These are phyloP conservation scores for Portunus trituberculatus DNA, from an alignment of 1,140 invertebrate genomes.

Conservation along the genomic window DNA sequence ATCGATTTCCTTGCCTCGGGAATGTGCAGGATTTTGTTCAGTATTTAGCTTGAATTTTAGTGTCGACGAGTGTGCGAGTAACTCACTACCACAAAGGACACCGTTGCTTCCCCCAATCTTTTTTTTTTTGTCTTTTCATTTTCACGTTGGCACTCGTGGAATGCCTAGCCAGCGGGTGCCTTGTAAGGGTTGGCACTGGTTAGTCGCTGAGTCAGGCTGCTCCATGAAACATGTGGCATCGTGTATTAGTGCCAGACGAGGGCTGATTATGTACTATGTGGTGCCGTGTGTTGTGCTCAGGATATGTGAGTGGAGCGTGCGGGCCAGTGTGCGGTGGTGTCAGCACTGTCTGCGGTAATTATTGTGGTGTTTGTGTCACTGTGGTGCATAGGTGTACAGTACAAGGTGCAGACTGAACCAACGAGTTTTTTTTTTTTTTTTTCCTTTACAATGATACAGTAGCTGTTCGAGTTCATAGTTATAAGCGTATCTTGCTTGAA, in stretches of 20 bases:
- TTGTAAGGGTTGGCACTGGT: slow-evolving; percentile 70
- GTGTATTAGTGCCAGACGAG: slow-evolving; percentile 34
- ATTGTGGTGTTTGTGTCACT: neutral
- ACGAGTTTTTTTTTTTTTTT: too few species aligned
- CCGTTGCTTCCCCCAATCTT: neutral
- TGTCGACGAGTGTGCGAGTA: neutral
- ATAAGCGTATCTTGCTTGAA: too few species aligned
- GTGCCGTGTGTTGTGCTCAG: neutral
- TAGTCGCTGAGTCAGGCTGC: slow-evolving; percentile 56
- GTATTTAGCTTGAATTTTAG: neutral
- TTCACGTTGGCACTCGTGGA: slow-evolving; percentile 71
- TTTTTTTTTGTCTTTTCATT: slow-evolving; percentile 25
- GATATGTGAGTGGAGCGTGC: neutral
- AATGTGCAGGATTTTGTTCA: too few species aligned
- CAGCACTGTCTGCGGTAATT: slow-evolving; percentile 16
- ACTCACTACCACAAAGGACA: neutral
- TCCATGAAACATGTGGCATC: slow-evolving; percentile 60
- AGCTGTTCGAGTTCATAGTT: too few species aligned
- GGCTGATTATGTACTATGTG: neutral
- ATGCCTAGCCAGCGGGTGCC: slow-evolving; percentile 60
- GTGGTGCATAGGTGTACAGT: too few species aligned
- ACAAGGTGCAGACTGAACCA: too few species aligned
- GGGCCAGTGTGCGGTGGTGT: slow-evolving; percentile 30
- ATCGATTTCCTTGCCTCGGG: neutral
- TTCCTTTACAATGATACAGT: too few species aligned